Conservation (phyloP, 2,888 invertebrate species). For the Taenaris catops region DNA sequence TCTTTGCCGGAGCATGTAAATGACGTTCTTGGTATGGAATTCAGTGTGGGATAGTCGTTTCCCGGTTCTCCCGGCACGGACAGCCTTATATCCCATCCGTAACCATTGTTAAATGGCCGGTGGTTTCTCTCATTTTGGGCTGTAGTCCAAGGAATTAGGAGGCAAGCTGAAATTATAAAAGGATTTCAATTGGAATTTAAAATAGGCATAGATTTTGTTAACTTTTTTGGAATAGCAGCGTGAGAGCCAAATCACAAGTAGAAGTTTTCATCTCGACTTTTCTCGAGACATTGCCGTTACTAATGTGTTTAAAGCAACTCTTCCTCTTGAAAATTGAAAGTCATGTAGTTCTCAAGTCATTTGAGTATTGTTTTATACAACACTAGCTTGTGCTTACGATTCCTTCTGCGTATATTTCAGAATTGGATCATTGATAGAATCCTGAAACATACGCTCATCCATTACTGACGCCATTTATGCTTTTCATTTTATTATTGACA, state of each 20-base stretch:
- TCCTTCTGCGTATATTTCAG: too few species aligned
- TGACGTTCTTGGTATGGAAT: slow-evolving; percentile 78
- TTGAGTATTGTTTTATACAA: too few species aligned
- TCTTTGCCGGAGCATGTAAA: slow-evolving; percentile 81
- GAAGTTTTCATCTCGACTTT: background rate
- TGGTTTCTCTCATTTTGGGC: slow-evolving; percentile 45
- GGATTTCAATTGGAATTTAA: too few species aligned
- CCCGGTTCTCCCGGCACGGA: slow-evolving; percentile 85
- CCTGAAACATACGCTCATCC: too few species aligned
- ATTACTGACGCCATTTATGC: too few species aligned
- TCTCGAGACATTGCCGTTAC: background rate
- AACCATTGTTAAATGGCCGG: slow-evolving; percentile 45
- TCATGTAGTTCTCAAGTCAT: background rate
- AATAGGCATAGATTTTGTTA: too few species aligned
- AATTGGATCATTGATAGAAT: too few species aligned
- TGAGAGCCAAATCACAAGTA: too few species aligned
- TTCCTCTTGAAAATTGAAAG: background rate
- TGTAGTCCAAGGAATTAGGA: slow-evolving; percentile 31
- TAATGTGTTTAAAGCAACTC: background rate
- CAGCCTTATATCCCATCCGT: slow-evolving; percentile 79
- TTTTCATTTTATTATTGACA: too few species aligned
- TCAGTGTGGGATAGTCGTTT: slow-evolving; percentile 82
- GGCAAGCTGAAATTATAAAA: slow-evolving; percentile 33
- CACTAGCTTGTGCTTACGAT: too few species aligned
- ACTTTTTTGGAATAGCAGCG: background rate